Evolutionary conservation across 2,888 invertebrate species (phyloP), one percentile per base, ranked within the genome.

Genomic region (Ischnura elegans): DNA sequence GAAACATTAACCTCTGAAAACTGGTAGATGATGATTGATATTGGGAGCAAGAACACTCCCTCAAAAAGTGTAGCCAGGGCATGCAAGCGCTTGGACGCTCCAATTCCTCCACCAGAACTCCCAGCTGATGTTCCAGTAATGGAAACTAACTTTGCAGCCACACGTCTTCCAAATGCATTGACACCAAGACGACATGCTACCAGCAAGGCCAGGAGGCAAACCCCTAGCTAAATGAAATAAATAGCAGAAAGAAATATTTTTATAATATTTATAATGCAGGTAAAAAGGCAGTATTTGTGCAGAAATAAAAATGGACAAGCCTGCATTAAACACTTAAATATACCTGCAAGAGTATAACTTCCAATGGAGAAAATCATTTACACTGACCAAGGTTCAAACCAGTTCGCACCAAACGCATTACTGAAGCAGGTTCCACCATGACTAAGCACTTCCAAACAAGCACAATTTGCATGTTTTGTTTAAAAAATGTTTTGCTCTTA

Each of bases 11-110:
- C 96, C 95, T 96, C 96, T 10, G 96, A 95, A n/a, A 96, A 94
- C 93, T 95, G 95, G n/a, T 42, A 43, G 43, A 96, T 95, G 93
- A 96, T 95, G 0, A 96, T 94, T 19, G 96, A 96, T 95, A 96
- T 95, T 0, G 96, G 96, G 36, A 95, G 95, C 25, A 97, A 95
- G 13, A 96, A 94, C 13, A 95, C 61, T 6, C 96, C 95, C 10
- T 96, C 96, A 8, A 95, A 94, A 13, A 96, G 94, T 1, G 96
- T 96, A 0, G 96, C 96, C 55, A 97, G 95, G 2, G 97, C 96
- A 95, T 96, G 96, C 0, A 97, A 95, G 87, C 96, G 95, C 94
- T 96, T 96, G 8, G 96, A 95, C 51, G 97, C 97, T n/a, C 97
- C 97, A 47, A 97, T 95, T 94, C 97, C 97, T 0, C 96, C 96